phyloP scores from a whole-genome alignment of 2,113 vertebrate genomes.

The Macrotus californicus region DNA sequence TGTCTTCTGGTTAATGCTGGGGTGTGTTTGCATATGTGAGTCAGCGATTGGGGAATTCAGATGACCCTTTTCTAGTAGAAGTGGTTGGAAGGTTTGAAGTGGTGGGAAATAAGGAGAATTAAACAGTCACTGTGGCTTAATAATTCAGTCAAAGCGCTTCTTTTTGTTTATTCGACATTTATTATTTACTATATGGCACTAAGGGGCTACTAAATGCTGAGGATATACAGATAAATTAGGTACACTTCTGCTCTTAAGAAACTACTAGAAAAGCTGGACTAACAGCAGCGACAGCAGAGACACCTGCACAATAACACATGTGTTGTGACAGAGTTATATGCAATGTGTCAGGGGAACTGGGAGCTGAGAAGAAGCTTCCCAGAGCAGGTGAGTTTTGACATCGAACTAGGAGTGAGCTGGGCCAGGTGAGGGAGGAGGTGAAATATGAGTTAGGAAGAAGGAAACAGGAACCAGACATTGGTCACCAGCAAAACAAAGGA shows the following conservation, averaged over 20 bases:
- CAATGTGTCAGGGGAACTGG: neutral
- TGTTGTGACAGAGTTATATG: neutral
- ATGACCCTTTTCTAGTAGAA: neutral
- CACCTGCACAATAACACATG: neutral
- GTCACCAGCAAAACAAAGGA: neutral
- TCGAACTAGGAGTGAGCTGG: neutral
- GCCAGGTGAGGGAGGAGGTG: neutral
- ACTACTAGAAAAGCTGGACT: neutral
- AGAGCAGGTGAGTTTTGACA: neutral
- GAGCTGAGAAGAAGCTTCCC: neutral
- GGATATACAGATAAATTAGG: neutral
- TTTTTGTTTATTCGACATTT: neutral
- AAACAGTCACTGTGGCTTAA: neutral
- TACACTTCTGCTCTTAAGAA: neutral
- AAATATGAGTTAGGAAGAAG: neutral
- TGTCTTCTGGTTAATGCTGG: neutral
- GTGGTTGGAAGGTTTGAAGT: conserved; percentile 1
- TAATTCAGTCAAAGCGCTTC: neutral
- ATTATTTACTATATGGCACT: neutral
- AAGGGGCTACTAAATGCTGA: neutral
- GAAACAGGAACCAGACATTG: neutral
- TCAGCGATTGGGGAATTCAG: neutral
- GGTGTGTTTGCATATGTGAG: neutral
- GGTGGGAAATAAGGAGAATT: neutral
- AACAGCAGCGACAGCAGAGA: neutral